Percentiles rank a stretch among this genome's conserved stretches.
Conservation (phyloP, 53 echinoderm and acorn worm species). For the Pentamera pediparva region DNA sequence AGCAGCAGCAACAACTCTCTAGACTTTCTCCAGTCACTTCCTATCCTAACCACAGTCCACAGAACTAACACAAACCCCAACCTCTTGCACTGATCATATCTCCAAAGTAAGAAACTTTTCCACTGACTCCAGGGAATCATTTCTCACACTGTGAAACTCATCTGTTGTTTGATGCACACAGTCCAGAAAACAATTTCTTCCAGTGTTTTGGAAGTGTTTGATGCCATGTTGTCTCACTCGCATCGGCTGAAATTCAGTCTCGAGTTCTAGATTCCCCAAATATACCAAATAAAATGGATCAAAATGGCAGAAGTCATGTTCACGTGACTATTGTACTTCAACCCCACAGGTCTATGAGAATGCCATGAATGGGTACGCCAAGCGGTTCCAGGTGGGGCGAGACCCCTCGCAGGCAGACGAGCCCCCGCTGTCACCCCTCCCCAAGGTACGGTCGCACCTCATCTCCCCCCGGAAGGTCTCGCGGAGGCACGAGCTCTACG, state of each 20-base stretch:
- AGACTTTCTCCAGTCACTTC: too few relatives aligned
- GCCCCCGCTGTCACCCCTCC: slow-evolving; percentile 87
- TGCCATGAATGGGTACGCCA: slow-evolving; percentile 65
- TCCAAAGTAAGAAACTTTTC: too few relatives aligned
- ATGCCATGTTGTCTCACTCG: too few relatives aligned
- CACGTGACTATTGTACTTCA: neutral
- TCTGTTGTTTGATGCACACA: neutral
- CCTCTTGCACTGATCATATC: too few relatives aligned
- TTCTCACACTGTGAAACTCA: too few relatives aligned
- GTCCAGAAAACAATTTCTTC: neutral
- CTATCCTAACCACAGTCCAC: too few relatives aligned
- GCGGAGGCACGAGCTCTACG: slow-evolving; percentile 79
- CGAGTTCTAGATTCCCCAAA: neutral
- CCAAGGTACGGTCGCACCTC: slow-evolving; percentile 64
- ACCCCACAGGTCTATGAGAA: slow-evolving; percentile 56
- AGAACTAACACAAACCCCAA: too few relatives aligned
- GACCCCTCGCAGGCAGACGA: slow-evolving; percentile 33
- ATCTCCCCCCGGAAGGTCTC: slow-evolving; percentile 88
- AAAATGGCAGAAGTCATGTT: neutral
- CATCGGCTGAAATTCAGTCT: too few relatives aligned
- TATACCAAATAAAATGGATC: neutral
- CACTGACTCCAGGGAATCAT: too few relatives aligned
- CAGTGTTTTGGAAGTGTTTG: neutral
- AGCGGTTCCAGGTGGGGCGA: slow-evolving; percentile 50
- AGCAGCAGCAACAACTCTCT: too few relatives aligned